Evolutionary conservation across 1,140 invertebrate species (phyloP).

Genomic region (Magallana angulata): DNA sequence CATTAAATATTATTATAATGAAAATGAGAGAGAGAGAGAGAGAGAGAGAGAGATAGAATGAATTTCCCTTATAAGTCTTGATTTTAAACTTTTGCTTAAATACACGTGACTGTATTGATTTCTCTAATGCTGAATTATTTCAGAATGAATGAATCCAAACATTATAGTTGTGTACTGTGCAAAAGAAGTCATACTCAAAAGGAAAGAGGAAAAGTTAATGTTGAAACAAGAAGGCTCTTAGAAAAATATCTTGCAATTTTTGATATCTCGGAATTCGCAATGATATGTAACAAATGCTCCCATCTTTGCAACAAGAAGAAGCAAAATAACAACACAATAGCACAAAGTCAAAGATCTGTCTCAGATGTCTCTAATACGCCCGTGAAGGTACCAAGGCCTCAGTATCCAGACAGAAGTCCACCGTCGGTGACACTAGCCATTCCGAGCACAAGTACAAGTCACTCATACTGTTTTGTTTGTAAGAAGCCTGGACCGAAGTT

Average conservation of each 20-base stretch:
- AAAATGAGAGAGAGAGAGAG: too few relatives aligned
- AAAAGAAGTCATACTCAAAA: neutral
- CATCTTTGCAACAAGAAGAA: neutral
- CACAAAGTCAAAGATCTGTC: too few relatives aligned
- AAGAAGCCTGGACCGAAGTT: constrained; percentile 1
- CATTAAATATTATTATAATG: too few relatives aligned
- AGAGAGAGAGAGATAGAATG: too few relatives aligned
- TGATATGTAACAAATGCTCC: neutral
- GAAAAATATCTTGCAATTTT: neutral
- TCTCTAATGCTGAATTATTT: too few relatives aligned
- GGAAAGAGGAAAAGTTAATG: neutral
- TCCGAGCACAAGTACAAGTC: neutral
- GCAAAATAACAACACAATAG: too few relatives aligned
- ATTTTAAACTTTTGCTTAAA: too few relatives aligned
- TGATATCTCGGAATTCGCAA: neutral
- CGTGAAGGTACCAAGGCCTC: too few relatives aligned
- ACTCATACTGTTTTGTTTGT: constrained; percentile 19
- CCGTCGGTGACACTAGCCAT: neutral
- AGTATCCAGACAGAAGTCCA: neutral
- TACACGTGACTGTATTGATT: too few relatives aligned
- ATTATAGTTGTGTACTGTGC: neutral
- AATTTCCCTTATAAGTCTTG: too few relatives aligned
- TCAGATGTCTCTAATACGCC: too few relatives aligned
- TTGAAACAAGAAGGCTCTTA: neutral
- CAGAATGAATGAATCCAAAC: too few relatives aligned